Base-by-base conservation (phyloP, 2,888 invertebrate species). In the Epinotia demarniana region DNA sequence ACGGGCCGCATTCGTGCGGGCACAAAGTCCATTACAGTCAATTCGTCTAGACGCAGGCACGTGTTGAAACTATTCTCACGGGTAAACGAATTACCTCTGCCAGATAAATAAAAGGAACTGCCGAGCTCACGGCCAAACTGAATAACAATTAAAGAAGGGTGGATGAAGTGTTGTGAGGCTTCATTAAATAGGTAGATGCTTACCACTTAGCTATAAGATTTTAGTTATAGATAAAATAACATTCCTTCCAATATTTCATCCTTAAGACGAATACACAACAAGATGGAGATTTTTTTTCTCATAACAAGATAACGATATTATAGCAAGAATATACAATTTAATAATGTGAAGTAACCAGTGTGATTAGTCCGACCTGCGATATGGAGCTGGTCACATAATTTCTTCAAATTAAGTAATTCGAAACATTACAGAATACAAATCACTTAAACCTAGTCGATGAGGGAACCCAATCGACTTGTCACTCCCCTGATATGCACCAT, bases 1-100 rank as follows among this genome's bases (percentile, higher is more conserved):
- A 80, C 80, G 83, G 81, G 78, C 80, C 80, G 82, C 83, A 84
- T 83, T 82, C 81, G 84, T 83, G 82, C 86, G 87, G 87, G 85
- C 87, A 87, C 86, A 90, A 92, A 91, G 90, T 90, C 90, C 89
- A 92, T 92, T 92, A 91, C 89, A 89, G 89, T 88, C 90, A 89
- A 91, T 92, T 90, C 90, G 87, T 89, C 89, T 87, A 89, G 89
- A 89, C 88, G 85, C 83, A 83, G 87, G 90, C 90, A 91, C 91
- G 92, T 90, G 91, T 89, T 90, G 89, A 90, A 91, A 88, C 90
- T 90, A 90, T 92, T 92, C 92, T 90, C 92, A 86, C 87, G 88
- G 86, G 91, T 91, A 92, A 93, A 90, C 88, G 90, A 92, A 93
- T 93, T 93, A 93, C 89, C 88, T 87, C 85, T 77, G 83, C 86